A percentile compares a stretch with the other conserved stretches of the same genome.
These are phyloP conservation scores for Drosophila maculinotata DNA, from an alignment of 2,888 invertebrate species.

Conservation along the genomic window DNA sequence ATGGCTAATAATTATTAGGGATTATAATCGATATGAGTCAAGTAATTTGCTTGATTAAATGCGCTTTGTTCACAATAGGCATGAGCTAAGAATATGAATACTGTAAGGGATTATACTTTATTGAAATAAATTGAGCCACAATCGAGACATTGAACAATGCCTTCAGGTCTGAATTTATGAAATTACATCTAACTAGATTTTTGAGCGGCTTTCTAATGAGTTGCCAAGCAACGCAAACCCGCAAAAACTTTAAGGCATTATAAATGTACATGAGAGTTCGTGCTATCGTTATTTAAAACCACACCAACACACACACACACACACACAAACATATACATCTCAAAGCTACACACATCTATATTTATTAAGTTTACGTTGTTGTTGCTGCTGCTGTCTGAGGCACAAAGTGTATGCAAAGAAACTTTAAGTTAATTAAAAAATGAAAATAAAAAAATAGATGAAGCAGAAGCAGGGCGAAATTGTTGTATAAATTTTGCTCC, in stretches of 20 bases:
- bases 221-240: constrained; percentile 39
- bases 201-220: constrained; percentile 33
- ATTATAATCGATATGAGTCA: constrained; percentile 9
- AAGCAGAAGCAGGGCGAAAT: constrained; percentile 33
- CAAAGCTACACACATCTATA: constrained; percentile 21
- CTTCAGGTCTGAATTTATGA: constrained; percentile 1
- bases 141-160: not conserved
- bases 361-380: constrained; percentile 45
- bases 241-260: constrained; percentile 64
- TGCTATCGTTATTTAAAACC: constrained; percentile 37
- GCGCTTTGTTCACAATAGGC: not conserved
- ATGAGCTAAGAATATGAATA: no score
- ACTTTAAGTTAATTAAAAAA: constrained; percentile 68
- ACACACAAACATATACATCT: constrained; percentile 12
- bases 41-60: constrained; percentile 24
- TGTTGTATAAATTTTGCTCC: constrained; percentile 72
- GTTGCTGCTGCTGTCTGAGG: constrained; percentile 19
- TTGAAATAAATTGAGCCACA: not conserved
- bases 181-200: constrained; percentile 12
- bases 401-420: constrained; percentile 51
- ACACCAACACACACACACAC: constrained; percentile 10
- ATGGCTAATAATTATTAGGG: constrained; percentile 6
- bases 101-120: constrained; percentile 1
- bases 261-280: constrained; percentile 43
- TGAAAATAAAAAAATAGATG: constrained; percentile 6